Conservation (phyloP, 1,140 invertebrate genomes). For the Linepithema humile region DNA sequence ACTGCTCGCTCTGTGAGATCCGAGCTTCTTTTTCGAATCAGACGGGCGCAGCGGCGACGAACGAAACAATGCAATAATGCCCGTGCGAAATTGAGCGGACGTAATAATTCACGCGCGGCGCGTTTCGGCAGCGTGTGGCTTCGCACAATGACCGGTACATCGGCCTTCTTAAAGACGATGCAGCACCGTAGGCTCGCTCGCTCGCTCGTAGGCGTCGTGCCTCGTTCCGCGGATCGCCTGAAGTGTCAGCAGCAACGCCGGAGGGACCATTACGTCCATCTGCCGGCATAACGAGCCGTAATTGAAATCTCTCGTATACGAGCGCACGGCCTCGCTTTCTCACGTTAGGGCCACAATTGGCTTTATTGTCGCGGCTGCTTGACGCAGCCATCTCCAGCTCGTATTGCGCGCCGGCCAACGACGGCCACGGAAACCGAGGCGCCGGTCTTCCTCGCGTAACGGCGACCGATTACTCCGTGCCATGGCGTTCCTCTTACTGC, state of each 20-base stretch:
- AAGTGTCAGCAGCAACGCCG: slow-evolving; percentile 67
- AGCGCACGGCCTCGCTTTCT: slow-evolving; percentile 70
- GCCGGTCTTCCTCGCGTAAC: slow-evolving; percentile 58
- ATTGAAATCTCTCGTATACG: slow-evolving; percentile 78
- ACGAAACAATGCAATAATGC: slow-evolving; percentile 42
- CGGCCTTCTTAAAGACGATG: slow-evolving; percentile 38
- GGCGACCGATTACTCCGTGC: slow-evolving; percentile 38
- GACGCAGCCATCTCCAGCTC: slow-evolving; percentile 44
- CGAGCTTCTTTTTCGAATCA: neutral
- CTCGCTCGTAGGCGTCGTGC: slow-evolving; percentile 62
- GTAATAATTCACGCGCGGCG: slow-evolving; percentile 35
- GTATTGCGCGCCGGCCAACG: slow-evolving; percentile 5
- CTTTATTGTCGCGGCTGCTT: slow-evolving; percentile 76
- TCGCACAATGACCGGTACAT: slow-evolving; percentile 33
- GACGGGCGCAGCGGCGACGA: neutral
- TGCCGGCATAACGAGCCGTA: slow-evolving; percentile 79
- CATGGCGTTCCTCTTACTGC: slow-evolving; percentile 3
- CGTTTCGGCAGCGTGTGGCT: neutral
- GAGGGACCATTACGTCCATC: slow-evolving; percentile 78
- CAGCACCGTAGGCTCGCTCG: slow-evolving; percentile 17
- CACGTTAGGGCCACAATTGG: slow-evolving; percentile 77
- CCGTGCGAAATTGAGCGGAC: slow-evolving; percentile 37
- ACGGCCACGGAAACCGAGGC: slow-evolving; percentile 45
- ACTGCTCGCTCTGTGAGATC: neutral
- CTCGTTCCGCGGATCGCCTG: slow-evolving; percentile 57